Conservation (phyloP, 2,888 invertebrate species). For the Reticulitermes lucifugus region DNA sequence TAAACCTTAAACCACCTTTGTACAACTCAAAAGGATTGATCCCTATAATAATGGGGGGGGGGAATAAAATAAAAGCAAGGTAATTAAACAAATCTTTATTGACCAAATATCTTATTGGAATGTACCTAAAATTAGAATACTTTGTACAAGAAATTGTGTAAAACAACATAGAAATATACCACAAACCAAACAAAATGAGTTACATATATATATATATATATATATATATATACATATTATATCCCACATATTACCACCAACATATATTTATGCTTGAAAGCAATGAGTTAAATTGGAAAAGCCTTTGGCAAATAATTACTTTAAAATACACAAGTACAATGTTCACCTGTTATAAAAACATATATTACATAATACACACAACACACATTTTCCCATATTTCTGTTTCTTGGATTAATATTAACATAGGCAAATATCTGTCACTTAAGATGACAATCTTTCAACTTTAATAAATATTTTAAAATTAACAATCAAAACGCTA, state of each 20-base stretch:
- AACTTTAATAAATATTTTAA: background rate
- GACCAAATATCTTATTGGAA: conserved; percentile 1
- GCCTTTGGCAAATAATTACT: no score
- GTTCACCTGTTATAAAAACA: no score
- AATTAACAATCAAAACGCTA: background rate
- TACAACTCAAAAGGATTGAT: no score
- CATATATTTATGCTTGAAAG: background rate
- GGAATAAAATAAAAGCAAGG: background rate
- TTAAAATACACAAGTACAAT: no score
- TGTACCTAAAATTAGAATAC: conserved; percentile 1
- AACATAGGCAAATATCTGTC: background rate
- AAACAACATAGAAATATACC: background rate
- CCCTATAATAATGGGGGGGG: background rate
- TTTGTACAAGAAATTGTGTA: background rate
- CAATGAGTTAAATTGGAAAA: background rate
- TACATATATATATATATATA: background rate
- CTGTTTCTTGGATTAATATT: background rate
- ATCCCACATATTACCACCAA: no score
- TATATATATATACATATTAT: background rate
- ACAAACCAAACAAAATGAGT: conserved; percentile 2
- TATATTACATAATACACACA: no score
- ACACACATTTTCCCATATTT: background rate
- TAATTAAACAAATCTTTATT: background rate
- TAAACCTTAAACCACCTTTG: no score
- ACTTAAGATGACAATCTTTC: background rate